Evolutionary conservation across 2,113 vertebrate species (phyloP).

Genomic region (Nannobrachium achirus): DNA sequence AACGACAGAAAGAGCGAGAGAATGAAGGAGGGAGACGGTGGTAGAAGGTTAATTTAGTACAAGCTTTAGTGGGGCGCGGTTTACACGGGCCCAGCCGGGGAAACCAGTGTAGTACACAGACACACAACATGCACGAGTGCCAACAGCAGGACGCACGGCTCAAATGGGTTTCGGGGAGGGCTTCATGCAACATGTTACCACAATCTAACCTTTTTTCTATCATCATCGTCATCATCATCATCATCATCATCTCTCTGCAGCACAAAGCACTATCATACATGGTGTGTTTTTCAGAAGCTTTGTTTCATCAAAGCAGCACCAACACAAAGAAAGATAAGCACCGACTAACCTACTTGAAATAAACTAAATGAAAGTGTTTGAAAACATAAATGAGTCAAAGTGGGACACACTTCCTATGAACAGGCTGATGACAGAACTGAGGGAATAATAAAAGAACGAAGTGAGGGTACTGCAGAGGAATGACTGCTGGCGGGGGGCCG

Average conservation of each 20-base stretch:
- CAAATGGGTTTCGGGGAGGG: not conserved
- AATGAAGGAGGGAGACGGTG: conserved; percentile 12
- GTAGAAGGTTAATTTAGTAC: conserved; percentile 39
- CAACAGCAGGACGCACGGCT: not conserved
- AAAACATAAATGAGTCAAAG: no score
- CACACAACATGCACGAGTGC: not conserved
- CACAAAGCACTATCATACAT: no score
- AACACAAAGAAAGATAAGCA: not conserved
- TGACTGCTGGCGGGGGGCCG: not conserved
- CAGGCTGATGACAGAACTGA: not conserved
- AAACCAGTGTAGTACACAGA: not conserved
- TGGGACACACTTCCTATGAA: not conserved
- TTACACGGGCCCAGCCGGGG: not conserved
- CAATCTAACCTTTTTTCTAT: not conserved
- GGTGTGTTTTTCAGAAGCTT: not conserved
- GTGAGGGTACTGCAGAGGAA: conserved; percentile 25
- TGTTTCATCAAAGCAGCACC: not conserved
- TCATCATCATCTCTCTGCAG: not conserved
- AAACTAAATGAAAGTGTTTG: not conserved
- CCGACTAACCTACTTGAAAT: not conserved
- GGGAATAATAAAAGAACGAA: conserved; percentile 29
- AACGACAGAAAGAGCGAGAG: conserved; percentile 10
- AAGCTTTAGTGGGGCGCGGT: conserved; percentile 18
- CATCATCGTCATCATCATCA: not conserved
- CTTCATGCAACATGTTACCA: conserved; percentile 1